Conservation (phyloP, 2,113 vertebrate species). For the Oncorhynchus kisutch region DNA sequence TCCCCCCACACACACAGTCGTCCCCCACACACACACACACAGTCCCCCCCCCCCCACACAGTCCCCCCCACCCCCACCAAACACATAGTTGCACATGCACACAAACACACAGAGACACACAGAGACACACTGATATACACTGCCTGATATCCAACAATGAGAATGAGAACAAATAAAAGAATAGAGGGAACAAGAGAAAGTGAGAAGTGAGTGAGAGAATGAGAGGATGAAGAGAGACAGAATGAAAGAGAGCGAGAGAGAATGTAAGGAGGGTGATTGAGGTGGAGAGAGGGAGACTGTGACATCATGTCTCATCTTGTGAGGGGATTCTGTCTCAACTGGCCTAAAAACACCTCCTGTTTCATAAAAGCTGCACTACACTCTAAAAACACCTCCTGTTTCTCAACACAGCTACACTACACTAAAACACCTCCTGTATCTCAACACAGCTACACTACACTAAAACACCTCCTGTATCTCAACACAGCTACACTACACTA, state of each 20-base stretch:
- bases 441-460: no score
- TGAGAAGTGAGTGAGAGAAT: constrained; percentile 18
- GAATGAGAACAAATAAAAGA: neutral
- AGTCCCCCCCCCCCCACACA: no score
- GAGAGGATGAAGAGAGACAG: constrained; percentile 30
- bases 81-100: no score
- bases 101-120: neutral
- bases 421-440: no score
- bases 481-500: no score
- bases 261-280: constrained; percentile 18
- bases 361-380: neutral
- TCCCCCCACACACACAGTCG: no score
- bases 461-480: no score
- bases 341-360: constrained; percentile 55
- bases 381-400: no score
- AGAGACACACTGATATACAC: no score
- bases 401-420: no score
- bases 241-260: constrained; percentile 5
- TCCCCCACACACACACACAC: no score
- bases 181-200: constrained; percentile 11
- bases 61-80: no score
- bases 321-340: constrained; percentile 64
- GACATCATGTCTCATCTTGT: constrained; percentile 67
- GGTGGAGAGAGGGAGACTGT: constrained; percentile 52
- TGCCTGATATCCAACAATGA: constrained; percentile 4